These are phyloP conservation scores for Hipposideros armiger DNA, from an alignment of 2,113 vertebrate genomes.

Conservation along the genomic window DNA sequence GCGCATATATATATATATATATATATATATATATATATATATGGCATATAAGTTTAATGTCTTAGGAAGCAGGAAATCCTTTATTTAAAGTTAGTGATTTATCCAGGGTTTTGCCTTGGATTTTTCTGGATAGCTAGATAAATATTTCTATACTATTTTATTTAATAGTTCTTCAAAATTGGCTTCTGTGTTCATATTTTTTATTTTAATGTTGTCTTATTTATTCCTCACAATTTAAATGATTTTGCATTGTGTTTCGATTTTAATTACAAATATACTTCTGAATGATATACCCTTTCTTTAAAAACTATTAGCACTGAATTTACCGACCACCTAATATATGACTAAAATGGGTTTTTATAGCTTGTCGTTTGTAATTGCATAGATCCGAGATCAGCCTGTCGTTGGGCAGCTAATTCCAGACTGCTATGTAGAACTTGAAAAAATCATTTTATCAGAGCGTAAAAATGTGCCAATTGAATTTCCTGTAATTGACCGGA, in stretches of 20 bases:
- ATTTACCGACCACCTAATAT: background rate
- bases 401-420: constrained; percentile 98
- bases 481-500: constrained; percentile 95
- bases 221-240: constrained; percentile 29
- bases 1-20: too few species aligned
- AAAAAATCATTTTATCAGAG: constrained; percentile 93
- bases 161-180: background rate
- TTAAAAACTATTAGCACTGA: background rate
- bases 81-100: background rate
- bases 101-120: background rate
- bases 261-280: background rate
- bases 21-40: background rate
- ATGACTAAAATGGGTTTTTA: constrained; percentile 60
- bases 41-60: background rate
- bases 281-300: background rate
- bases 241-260: background rate
- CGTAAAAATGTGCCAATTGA: constrained; percentile 89
- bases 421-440: constrained; percentile 96
- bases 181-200: background rate
- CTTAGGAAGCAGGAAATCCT: constrained; percentile 10
- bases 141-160: constrained; percentile 26
- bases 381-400: constrained; percentile 95
- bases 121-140: background rate
- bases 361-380: constrained; percentile 74
- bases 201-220: constrained; percentile 21